These are phyloP conservation scores for Elegia similella DNA, from an alignment of 2,888 invertebrate genomes.

Conservation along the genomic window DNA sequence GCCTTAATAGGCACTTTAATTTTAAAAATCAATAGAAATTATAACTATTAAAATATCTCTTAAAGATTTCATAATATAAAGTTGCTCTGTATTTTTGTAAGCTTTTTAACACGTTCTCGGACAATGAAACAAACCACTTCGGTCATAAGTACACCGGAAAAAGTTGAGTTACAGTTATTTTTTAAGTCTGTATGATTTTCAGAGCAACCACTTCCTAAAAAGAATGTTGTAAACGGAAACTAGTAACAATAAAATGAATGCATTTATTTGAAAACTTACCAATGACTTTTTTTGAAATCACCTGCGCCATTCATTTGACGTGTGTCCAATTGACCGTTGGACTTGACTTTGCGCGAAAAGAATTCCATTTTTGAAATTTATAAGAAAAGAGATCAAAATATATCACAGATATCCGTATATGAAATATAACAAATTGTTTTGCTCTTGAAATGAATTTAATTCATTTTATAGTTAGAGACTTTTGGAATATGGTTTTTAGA, in stretches of 20 bases:
- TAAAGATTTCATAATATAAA: too few species aligned
- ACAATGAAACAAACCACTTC: too few species aligned
- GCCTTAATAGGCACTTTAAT: too few species aligned
- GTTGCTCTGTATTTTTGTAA: too few species aligned
- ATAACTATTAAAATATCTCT: too few species aligned
- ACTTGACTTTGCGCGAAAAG: constrained; percentile 61
- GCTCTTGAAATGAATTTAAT: constrained; percentile 18
- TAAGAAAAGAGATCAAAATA: constrained; percentile 39
- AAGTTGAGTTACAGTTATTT: too few species aligned
- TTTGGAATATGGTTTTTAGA: not conserved
- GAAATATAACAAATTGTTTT: constrained; percentile 25
- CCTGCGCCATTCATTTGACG: constrained; percentile 64
- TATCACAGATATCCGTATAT: constrained; percentile 47
- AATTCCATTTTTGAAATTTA: constrained; percentile 60
- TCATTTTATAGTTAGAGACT: constrained; percentile 16
- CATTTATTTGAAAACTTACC: constrained; percentile 47
- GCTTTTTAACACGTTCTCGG: too few species aligned
- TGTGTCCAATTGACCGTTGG: constrained; percentile 55
- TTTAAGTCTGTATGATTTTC: too few species aligned
- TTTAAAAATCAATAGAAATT: too few species aligned
- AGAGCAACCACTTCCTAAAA: too few species aligned
- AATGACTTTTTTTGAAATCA: constrained; percentile 43
- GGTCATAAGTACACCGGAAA: too few species aligned
- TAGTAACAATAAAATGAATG: not conserved
- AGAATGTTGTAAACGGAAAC: too few species aligned